A percentile compares a stretch with the other conserved stretches of the same genome.
These are phyloP conservation scores for Dicycla oo DNA, from an alignment of 2,888 invertebrate genomes.

Conservation along the genomic window DNA sequence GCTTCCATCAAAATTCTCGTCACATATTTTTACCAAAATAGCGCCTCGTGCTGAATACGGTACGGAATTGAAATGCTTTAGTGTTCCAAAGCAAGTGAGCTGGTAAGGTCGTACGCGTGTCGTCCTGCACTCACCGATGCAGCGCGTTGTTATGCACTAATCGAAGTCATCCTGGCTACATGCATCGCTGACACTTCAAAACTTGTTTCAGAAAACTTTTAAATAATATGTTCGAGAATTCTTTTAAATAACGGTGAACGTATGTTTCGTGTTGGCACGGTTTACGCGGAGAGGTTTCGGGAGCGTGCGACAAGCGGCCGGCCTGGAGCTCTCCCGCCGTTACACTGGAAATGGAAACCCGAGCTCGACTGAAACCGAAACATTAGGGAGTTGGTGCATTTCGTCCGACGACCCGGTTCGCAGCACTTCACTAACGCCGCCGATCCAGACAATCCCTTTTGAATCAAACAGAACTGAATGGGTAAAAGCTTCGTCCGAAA, in stretches of 20 bases:
- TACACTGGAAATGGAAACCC: conserved; percentile 77
- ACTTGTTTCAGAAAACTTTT: conserved; percentile 45
- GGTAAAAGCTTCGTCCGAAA: conserved; percentile 42
- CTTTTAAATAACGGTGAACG: conserved; percentile 23
- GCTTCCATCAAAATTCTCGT: conserved; percentile 26
- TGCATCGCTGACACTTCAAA: conserved; percentile 53
- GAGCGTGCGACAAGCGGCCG: conserved; percentile 69
- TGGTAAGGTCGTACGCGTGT: conserved; percentile 63
- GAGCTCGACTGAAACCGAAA: conserved; percentile 72
- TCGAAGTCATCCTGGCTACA: conserved; percentile 46
- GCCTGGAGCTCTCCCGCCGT: conserved; percentile 73
- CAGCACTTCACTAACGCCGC: conserved; percentile 61
- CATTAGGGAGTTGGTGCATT: conserved; percentile 70
- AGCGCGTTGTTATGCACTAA: conserved; percentile 67
- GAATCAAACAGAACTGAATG: conserved; percentile 55
- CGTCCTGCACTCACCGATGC: conserved; percentile 74
- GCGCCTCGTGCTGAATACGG: conserved; percentile 13
- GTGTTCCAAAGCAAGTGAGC: conserved; percentile 42
- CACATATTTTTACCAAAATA: conserved; percentile 34
- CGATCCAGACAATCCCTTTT: conserved; percentile 58
- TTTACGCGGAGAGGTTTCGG: conserved; percentile 54
- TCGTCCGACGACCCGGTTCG: conserved; percentile 63
- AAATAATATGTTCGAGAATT: conserved; percentile 22
- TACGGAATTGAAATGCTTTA: conserved; percentile 56
- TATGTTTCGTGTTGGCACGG: conserved; percentile 48